Percentiles rank a stretch among this genome's conserved stretches.
These are phyloP conservation scores for Brachionus asplanchnoidis DNA, from an alignment of 1,140 invertebrate species.

Conservation along the genomic window DNA sequence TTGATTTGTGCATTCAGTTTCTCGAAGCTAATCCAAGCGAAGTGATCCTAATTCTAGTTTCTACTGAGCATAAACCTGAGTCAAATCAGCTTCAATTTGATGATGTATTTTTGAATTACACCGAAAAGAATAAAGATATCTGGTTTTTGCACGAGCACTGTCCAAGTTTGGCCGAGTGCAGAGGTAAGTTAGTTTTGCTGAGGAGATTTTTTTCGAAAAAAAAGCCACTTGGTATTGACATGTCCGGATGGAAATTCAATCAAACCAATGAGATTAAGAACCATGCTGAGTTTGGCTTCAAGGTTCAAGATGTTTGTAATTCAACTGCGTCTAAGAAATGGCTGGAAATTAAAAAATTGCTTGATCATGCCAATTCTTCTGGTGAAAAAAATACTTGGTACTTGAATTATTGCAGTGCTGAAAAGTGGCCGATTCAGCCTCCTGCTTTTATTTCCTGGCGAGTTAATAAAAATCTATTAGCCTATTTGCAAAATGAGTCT, in stretches of 20 bases:
- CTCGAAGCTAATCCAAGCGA: not conserved
- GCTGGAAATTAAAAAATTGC: not conserved
- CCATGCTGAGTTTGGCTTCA: not conserved
- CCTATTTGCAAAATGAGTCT: not conserved
- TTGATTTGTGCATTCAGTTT: slow-evolving; percentile 9
- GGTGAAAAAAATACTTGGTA: not conserved
- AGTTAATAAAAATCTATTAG: not conserved
- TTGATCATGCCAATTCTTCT: not conserved
- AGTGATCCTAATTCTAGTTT: not conserved
- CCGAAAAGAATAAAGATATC: not conserved
- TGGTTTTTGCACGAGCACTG: slow-evolving; percentile 33
- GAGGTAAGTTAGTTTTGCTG: slow-evolving; percentile 19
- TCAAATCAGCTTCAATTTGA: slow-evolving; percentile 18
- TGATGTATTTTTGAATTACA: slow-evolving; percentile 14
- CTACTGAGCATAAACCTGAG: not conserved
- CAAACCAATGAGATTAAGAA: not conserved
- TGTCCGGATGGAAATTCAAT: slow-evolving; percentile 29
- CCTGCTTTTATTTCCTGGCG: not conserved
- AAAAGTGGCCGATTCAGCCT: slow-evolving; percentile 29
- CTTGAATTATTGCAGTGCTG: slow-evolving; percentile 24
- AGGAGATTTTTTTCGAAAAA: slow-evolving; percentile 6
- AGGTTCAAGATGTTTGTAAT: not conserved
- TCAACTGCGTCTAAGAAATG: not conserved
- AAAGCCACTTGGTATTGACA: slow-evolving; percentile 20
- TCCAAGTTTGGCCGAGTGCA: slow-evolving; percentile 1